phyloP scores from a whole-genome alignment of 2,888 invertebrate species.

The Fragum whitleyi region DNA sequence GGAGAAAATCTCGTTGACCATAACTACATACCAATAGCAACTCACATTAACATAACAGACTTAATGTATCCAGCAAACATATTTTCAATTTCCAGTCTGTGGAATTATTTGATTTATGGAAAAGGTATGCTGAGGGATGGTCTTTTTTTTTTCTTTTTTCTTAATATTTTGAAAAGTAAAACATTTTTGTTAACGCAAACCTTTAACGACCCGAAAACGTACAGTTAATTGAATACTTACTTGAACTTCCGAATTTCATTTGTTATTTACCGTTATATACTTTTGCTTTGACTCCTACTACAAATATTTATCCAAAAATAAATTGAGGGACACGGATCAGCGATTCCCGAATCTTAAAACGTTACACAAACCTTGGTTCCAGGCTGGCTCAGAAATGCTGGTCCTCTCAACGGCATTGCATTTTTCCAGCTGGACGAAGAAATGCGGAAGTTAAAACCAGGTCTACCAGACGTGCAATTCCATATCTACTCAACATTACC shows the following conservation, averaged over 20 bases:
- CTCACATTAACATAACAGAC: not conserved
- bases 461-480: not conserved
- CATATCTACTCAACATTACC: not conserved
- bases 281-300: no score
- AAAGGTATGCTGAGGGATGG: not conserved
- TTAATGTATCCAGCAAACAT: constrained; percentile 6
- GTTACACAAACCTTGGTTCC: no score
- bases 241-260: no score
- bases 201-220: no score
- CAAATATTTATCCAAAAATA: no score
- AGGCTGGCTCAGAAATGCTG: not conserved
- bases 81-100: not conserved
- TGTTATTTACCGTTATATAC: no score
- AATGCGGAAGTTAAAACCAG: not conserved
- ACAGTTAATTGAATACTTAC: not conserved
- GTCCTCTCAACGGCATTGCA: not conserved
- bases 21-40: constrained; percentile 46
- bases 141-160: no score
- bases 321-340: no score
- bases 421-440: constrained; percentile 1
- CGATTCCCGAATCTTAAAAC: no score
- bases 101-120: constrained; percentile 1
- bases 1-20: constrained; percentile 80
- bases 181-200: not conserved
- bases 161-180: not conserved